phyloP scores from a whole-genome alignment of 2,797 vertebrate species.

The Ciconia nigra region DNA sequence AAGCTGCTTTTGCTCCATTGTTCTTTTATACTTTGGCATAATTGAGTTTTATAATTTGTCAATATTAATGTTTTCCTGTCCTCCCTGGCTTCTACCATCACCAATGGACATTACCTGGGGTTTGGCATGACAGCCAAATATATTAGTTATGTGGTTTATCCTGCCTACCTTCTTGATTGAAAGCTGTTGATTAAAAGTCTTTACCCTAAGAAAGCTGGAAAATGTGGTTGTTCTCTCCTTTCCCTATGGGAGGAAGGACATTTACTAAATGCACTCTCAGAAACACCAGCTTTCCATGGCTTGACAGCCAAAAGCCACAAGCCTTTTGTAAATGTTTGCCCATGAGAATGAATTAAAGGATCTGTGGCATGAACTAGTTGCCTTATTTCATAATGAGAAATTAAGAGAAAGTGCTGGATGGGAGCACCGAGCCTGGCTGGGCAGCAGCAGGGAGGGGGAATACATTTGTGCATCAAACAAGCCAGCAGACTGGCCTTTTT shows the following conservation, averaged over 20 bases:
- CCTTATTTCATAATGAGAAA: neutral
- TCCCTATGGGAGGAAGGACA: neutral
- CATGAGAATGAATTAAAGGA: neutral
- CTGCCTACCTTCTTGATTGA: neutral
- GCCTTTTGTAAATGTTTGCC: neutral
- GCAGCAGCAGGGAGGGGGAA: neutral
- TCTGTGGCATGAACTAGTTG: neutral
- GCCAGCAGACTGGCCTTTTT: neutral
- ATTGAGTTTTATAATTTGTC: neutral
- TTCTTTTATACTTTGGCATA: neutral
- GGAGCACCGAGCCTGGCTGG: neutral
- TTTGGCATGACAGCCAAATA: neutral
- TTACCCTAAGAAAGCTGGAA: neutral
- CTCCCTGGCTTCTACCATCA: neutral
- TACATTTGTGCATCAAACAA: neutral
- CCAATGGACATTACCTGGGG: accelerated
- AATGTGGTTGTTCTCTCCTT: neutral
- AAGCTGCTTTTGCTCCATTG: neutral
- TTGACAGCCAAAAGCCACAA: neutral
- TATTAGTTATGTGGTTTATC: neutral
- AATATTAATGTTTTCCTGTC: neutral
- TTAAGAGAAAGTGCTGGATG: neutral
- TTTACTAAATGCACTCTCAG: neutral
- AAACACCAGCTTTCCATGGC: neutral
- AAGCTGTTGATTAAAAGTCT: neutral